These are phyloP conservation scores for Eucera pruinosa DNA, from an alignment of 2,888 invertebrate genomes.

Conservation along the genomic window DNA sequence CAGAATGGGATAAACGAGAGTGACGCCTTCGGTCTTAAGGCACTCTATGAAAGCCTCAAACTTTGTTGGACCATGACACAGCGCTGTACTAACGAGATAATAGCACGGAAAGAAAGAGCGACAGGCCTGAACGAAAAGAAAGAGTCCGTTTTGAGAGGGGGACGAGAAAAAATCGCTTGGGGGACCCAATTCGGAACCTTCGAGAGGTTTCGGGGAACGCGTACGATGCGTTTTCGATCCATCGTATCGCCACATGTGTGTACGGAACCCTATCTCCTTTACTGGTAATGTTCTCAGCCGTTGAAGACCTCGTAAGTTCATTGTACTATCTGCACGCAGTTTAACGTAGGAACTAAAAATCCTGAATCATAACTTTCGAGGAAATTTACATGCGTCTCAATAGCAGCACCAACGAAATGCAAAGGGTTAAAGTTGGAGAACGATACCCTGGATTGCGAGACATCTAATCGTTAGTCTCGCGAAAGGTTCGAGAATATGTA, in stretches of 20 bases:
- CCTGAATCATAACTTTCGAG: no score
- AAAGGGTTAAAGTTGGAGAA: no score
- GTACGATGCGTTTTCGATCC: constrained; percentile 64
- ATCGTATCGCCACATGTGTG: constrained; percentile 52
- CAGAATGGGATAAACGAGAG: constrained; percentile 38
- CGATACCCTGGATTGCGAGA: constrained; percentile 58
- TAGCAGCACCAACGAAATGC: no score
- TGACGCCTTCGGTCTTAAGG: constrained; percentile 26
- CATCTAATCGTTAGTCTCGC: constrained; percentile 66
- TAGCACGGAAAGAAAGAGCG: constrained; percentile 59
- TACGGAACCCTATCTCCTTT: constrained; percentile 10
- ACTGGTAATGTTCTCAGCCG: constrained; percentile 3
- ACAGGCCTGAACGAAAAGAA: constrained; percentile 15
- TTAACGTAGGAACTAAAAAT: no score
- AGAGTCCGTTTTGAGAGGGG: neutral
- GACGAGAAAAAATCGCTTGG: constrained; percentile 44
- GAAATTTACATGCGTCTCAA: no score
- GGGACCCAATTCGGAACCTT: constrained; percentile 47
- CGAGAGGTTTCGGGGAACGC: constrained; percentile 49
- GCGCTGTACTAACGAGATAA: constrained; percentile 63
- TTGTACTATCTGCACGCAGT: no score
- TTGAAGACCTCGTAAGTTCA: neutral
- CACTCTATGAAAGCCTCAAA: constrained; percentile 55
- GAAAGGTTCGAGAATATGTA: constrained; percentile 23
- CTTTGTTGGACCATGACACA: constrained; percentile 62